phyloP scores from a whole-genome alignment of 2,113 vertebrate genomes.

The Hippocampus zosterae region DNA sequence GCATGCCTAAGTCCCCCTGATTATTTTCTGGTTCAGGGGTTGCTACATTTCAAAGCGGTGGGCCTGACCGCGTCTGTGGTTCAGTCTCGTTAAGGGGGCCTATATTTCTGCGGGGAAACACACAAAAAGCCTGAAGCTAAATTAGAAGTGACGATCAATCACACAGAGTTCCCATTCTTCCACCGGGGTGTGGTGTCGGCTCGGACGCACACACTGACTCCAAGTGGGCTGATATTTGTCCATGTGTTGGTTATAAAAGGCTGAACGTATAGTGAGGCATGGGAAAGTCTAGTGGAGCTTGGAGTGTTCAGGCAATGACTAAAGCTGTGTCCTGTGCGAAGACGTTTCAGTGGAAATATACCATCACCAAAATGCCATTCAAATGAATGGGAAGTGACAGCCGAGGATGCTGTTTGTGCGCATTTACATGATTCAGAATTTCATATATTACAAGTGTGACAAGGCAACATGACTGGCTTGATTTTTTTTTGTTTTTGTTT shows the following conservation, averaged over 20 bases:
- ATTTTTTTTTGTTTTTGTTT: not conserved
- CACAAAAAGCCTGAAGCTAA: conserved; percentile 33
- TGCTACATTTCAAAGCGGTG: conserved; percentile 60
- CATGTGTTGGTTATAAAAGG: conserved; percentile 30
- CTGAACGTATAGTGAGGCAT: conserved; percentile 25
- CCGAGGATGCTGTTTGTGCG: conserved; percentile 12
- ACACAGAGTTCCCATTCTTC: conserved; percentile 49
- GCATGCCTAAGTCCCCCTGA: conserved; percentile 67
- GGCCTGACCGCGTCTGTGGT: conserved; percentile 50
- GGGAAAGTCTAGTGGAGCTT: conserved; percentile 33
- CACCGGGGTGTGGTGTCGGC: conserved; percentile 22
- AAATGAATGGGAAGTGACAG: conserved; percentile 21
- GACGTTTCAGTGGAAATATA: conserved; percentile 42
- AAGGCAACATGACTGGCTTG: conserved; percentile 3
- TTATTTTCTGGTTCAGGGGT: conserved; percentile 68
- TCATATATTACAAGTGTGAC: conserved; percentile 8
- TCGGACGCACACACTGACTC: conserved; percentile 9
- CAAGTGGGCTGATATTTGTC: conserved; percentile 42
- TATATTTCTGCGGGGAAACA: conserved; percentile 52
- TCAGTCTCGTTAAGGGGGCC: conserved; percentile 46
- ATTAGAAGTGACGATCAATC: conserved; percentile 63
- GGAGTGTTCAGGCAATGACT: conserved; percentile 18
- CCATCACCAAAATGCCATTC: conserved; percentile 27
- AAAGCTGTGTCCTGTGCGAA: conserved; percentile 41
- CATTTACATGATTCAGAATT: conserved; percentile 13